Evolutionary conservation across 1,140 invertebrate genomes (phyloP).

Genomic region (Cataglyphis hispanica): DNA sequence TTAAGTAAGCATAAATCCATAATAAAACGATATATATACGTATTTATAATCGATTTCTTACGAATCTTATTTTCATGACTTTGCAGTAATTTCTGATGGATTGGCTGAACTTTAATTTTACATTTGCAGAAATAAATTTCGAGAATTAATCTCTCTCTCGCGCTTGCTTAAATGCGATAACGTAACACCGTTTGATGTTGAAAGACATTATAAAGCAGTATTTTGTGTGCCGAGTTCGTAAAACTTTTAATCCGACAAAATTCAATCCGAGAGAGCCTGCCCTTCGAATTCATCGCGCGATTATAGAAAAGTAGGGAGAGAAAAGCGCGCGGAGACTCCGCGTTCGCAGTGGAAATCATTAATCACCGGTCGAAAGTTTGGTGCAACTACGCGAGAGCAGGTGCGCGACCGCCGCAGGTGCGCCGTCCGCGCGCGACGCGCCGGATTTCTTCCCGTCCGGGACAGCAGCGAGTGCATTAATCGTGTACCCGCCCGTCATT

Average conservation of each 20-base stretch:
- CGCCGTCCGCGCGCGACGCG: constrained; percentile 38
- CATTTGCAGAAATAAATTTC: not conserved
- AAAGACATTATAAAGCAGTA: constrained; percentile 27
- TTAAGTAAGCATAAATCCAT: constrained; percentile 16
- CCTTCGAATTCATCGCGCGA: constrained; percentile 33
- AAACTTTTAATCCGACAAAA: constrained; percentile 45
- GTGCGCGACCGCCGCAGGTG: constrained; percentile 63
- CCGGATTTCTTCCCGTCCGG: constrained; percentile 66
- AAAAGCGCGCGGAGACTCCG: constrained; percentile 19
- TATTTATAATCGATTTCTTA: not conserved
- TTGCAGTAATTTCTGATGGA: not conserved
- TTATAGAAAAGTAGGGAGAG: not conserved
- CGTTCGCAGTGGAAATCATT: constrained; percentile 50
- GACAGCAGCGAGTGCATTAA: constrained; percentile 67
- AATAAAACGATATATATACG: not conserved
- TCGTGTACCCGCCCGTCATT: constrained; percentile 66
- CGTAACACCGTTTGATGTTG: not conserved
- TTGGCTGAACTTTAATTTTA: not conserved
- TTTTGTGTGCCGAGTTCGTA: constrained; percentile 4
- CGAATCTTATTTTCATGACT: not conserved
- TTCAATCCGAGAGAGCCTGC: not conserved
- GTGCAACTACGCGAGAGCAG: constrained; percentile 58
- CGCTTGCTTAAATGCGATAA: constrained; percentile 19
- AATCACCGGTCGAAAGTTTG: constrained; percentile 60
- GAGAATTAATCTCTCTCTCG: not conserved